These are phyloP conservation scores for Mormyrus hasselquistii DNA, from an alignment of 2,797 vertebrate species.

Conservation along the genomic window DNA sequence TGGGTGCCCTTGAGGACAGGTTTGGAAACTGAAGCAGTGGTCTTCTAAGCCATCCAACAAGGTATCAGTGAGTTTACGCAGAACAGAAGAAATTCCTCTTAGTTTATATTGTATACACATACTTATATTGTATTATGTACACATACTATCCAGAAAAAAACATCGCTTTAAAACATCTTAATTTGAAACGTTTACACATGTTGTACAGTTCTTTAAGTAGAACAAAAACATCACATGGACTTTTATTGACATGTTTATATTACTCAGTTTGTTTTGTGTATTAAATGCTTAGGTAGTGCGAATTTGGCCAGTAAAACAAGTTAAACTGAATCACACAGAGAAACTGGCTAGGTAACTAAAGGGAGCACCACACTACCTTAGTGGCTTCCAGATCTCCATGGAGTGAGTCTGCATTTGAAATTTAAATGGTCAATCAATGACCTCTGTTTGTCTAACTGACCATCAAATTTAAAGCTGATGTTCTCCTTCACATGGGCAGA, in stretches of 20 bases:
- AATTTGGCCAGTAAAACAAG: not conserved
- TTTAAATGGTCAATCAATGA: not conserved
- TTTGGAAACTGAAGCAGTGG: not conserved
- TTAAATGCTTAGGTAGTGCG: not conserved
- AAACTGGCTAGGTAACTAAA: not conserved
- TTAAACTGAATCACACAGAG: not conserved
- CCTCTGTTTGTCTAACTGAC: not conserved
- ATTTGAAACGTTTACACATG: not conserved
- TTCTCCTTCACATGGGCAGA: not conserved
- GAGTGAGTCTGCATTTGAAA: not conserved
- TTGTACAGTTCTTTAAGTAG: not conserved
- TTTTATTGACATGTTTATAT: not conserved
- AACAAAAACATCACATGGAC: not conserved
- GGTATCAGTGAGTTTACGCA: not conserved
- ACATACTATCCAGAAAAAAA: not conserved
- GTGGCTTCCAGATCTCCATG: not conserved
- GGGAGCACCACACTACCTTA: not conserved
- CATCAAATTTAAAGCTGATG: not conserved
- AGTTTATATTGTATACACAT: not conserved
- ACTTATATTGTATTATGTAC: not conserved
- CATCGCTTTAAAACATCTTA: not conserved
- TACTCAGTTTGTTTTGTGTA: not conserved
- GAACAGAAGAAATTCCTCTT: not conserved
- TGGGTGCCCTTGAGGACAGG: not conserved
- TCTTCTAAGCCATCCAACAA: not conserved